phyloP scores from a whole-genome alignment of 2,888 invertebrate species.

The Hirtodrosophila duncani region DNA sequence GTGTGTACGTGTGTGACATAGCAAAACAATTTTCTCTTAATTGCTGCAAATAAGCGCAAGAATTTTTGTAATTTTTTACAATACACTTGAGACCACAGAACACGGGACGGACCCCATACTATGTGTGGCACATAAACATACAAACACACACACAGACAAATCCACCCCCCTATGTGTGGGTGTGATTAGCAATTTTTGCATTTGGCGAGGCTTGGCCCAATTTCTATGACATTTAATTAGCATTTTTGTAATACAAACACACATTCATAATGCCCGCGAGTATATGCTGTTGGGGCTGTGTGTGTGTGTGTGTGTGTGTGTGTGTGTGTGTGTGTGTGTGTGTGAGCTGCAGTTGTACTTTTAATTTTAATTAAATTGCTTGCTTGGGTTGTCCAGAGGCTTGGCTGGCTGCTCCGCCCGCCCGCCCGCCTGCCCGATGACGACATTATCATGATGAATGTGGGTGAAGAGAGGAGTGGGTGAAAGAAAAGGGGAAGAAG shows the following conservation, averaged over 20 bases:
- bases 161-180: slow-evolving; percentile 19
- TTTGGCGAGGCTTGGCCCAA: slow-evolving; percentile 59
- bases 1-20: slow-evolving; percentile 26
- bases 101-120: slow-evolving; percentile 5
- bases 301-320: slow-evolving; percentile 49
- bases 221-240: slow-evolving; percentile 61
- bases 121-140: neutral
- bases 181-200: slow-evolving; percentile 54
- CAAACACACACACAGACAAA: neutral
- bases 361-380: slow-evolving; percentile 68
- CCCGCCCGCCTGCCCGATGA: slow-evolving; percentile 28
- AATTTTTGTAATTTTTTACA: slow-evolving; percentile 50
- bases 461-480: too few relatives aligned
- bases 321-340: neutral
- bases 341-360: slow-evolving; percentile 37
- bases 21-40: slow-evolving; percentile 57
- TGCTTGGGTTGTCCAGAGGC: slow-evolving; percentile 35
- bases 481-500: neutral
- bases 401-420: slow-evolving; percentile 49
- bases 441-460: slow-evolving; percentile 31
- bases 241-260: slow-evolving; percentile 66
- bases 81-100: slow-evolving; percentile 44
- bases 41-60: slow-evolving; percentile 57
- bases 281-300: slow-evolving; percentile 7
- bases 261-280: slow-evolving; percentile 60